phyloP scores from a whole-genome alignment of 2,113 vertebrate genomes.

The Sarotherodon lohbergeri region DNA sequence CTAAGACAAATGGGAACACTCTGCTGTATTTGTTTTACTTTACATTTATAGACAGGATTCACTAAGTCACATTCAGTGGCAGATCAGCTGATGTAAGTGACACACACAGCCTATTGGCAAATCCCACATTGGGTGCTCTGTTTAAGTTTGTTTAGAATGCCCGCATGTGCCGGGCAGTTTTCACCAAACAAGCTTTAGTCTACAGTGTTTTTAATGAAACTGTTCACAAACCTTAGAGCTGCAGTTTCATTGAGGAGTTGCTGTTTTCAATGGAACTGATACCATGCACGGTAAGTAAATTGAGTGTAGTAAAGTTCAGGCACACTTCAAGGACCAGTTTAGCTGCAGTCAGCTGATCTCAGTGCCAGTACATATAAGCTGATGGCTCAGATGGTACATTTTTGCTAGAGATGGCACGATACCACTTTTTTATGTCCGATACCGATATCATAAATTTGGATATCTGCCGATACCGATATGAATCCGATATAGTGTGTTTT shows the following conservation, averaged over 20 bases:
- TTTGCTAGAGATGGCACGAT: no score
- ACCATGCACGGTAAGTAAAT: not conserved
- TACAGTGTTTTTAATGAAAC: fast-evolving
- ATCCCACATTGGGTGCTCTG: not conserved
- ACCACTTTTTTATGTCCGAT: no score
- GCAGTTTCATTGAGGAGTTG: not conserved
- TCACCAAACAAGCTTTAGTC: not conserved
- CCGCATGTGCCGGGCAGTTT: not conserved
- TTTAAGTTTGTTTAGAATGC: not conserved
- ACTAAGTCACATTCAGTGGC: not conserved
- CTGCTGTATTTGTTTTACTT: not conserved
- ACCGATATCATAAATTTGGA: no score
- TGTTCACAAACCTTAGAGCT: fast-evolving
- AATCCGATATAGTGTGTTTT: no score
- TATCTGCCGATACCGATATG: no score
- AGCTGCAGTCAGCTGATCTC: not conserved
- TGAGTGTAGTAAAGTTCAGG: not conserved
- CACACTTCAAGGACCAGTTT: not conserved
- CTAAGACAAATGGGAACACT: not conserved
- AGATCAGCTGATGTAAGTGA: not conserved
- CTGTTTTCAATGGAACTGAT: not conserved
- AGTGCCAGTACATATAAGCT: not conserved
- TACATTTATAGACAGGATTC: not conserved
- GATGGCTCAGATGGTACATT: not conserved
- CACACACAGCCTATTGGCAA: not conserved